Evolutionary conservation across 2,888 invertebrate genomes (phyloP).

Genomic region (Hirtodrosophila trivittata): DNA sequence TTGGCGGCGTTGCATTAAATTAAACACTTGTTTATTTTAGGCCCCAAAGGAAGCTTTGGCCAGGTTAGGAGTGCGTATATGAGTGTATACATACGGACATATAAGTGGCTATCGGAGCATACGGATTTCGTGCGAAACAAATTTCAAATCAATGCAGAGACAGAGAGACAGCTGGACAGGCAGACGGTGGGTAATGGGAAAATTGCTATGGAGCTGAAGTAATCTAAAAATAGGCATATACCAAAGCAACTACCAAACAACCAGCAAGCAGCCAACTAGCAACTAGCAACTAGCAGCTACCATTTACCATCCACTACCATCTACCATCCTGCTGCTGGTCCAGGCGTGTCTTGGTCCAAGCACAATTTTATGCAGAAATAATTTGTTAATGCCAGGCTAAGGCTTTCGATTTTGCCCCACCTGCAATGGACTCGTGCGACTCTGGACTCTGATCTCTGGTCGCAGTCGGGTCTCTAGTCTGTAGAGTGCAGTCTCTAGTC

Average conservation of each 20-base stretch:
- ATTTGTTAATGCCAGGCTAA: conserved; percentile 65
- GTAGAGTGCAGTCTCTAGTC: conserved; percentile 1
- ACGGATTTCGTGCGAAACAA: conserved; percentile 68
- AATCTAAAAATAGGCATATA: conserved; percentile 54
- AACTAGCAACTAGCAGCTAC: not conserved
- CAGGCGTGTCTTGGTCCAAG: conserved; percentile 38
- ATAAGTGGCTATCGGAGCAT: conserved; percentile 11
- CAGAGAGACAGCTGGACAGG: conserved; percentile 18
- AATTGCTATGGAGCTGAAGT: conserved; percentile 36
- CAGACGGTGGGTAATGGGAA: conserved; percentile 36
- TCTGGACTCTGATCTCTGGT: not conserved
- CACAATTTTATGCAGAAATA: conserved; percentile 67
- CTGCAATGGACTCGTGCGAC: conserved; percentile 7
- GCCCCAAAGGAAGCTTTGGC: conserved; percentile 12
- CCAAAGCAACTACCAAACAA: conserved; percentile 22
- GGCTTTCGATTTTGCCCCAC: conserved; percentile 49
- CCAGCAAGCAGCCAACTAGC: not conserved
- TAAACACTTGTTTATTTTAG: conserved; percentile 62
- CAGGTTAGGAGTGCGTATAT: conserved; percentile 4
- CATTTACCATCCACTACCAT: conserved; percentile 39
- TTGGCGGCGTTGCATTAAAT: conserved; percentile 9
- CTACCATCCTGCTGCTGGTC: conserved; percentile 30
- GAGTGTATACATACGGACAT: not conserved
- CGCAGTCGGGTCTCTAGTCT: not conserved
- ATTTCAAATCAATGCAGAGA: conserved; percentile 64